These are phyloP conservation scores for Hypolimnas misippus DNA, from an alignment of 2,888 invertebrate genomes.

Conservation along the genomic window DNA sequence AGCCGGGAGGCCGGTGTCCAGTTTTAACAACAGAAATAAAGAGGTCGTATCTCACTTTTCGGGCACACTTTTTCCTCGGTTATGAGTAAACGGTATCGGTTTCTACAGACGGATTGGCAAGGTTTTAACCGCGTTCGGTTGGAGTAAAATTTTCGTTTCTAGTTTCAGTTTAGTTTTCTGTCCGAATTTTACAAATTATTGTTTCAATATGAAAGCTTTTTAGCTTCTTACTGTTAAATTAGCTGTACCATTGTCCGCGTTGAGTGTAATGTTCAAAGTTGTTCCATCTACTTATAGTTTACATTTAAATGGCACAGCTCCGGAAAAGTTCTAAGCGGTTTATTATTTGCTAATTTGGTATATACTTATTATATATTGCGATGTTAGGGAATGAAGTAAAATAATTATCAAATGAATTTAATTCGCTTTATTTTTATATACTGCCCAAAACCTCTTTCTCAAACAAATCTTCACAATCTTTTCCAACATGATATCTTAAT, in stretches of 20 bases:
- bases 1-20: slow-evolving; percentile 7
- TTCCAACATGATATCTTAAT: no score
- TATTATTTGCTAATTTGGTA: slow-evolving; percentile 14
- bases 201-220: slow-evolving; percentile 6
- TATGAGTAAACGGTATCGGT: slow-evolving; percentile 27
- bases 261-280: slow-evolving; percentile 10
- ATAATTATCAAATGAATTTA: neutral
- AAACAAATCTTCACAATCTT: no score
- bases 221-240: slow-evolving; percentile 6
- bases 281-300: slow-evolving; percentile 13
- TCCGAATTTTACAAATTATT: neutral
- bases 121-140: slow-evolving; percentile 8
- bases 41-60: slow-evolving; percentile 22
- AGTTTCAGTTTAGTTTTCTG: slow-evolving; percentile 7
- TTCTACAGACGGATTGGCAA: slow-evolving; percentile 18
- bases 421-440: neutral
- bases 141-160: slow-evolving; percentile 1
- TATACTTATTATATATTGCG: neutral
- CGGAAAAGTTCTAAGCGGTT: slow-evolving; percentile 27
- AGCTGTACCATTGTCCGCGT: slow-evolving; percentile 7
- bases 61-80: slow-evolving; percentile 22
- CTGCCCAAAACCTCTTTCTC: no score
- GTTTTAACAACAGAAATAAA: slow-evolving; percentile 24
- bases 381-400: neutral
- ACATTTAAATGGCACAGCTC: slow-evolving; percentile 6